Conservation (phyloP, 2,888 invertebrate species). For the Dyspetes luteomarginatus region DNA sequence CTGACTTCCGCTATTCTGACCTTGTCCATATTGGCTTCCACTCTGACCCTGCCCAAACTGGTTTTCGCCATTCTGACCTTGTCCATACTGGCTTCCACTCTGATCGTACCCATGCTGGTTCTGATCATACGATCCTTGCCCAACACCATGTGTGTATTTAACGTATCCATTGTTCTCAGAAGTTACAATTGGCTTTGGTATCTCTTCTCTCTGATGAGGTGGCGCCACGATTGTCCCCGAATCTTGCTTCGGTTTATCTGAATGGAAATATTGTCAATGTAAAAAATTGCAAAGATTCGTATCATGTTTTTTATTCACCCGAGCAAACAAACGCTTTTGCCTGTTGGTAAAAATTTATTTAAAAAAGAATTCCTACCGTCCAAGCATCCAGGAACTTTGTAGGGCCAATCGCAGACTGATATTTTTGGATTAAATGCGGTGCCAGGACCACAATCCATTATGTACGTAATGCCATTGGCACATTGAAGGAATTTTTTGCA, state of each 20-base stretch:
- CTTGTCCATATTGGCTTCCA: background rate
- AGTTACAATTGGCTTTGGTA: background rate
- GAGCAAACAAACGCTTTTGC: too few species aligned
- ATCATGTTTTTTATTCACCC: background rate
- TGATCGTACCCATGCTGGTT: too few species aligned
- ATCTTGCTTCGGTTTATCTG: slow-evolving; percentile 29
- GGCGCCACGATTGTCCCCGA: background rate
- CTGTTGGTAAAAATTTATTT: background rate
- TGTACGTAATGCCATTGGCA: slow-evolving; percentile 78
- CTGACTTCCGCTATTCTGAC: too few species aligned
- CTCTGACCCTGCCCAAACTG: background rate
- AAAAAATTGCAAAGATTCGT: background rate
- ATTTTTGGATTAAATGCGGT: slow-evolving; percentile 82
- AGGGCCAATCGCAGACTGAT: slow-evolving; percentile 82
- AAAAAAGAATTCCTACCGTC: slow-evolving; percentile 15
- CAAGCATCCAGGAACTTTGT: slow-evolving; percentile 80
- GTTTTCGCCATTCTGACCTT: too few species aligned
- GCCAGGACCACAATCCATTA: slow-evolving; percentile 83
- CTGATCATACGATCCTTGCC: too few species aligned
- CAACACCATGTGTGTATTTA: too few species aligned
- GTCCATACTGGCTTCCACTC: too few species aligned
- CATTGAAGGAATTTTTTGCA: slow-evolving; percentile 83
- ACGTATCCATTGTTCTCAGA: too few species aligned
- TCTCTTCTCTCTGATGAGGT: background rate
- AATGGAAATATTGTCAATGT: background rate